These are phyloP conservation scores for Tachina grossa DNA, from an alignment of 2,888 invertebrate genomes.

Conservation along the genomic window DNA sequence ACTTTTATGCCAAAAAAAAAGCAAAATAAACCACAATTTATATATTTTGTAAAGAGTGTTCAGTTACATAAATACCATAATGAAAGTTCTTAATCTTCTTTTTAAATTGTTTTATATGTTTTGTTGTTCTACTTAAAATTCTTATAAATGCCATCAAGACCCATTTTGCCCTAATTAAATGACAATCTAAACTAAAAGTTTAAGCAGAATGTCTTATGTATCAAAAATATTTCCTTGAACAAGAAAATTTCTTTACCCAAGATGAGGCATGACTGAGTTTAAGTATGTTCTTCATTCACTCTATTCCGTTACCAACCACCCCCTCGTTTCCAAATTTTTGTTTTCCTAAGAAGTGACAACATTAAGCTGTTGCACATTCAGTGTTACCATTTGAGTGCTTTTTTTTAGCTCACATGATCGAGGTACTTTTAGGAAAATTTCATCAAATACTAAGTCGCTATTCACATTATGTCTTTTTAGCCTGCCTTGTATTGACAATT, in stretches of 20 bases:
- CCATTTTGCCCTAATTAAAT: conserved; percentile 35
- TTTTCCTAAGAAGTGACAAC: too few species aligned
- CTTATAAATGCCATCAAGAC: background rate
- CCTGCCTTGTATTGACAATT: too few species aligned
- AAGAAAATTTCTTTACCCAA: conserved; percentile 1
- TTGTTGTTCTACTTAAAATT: conserved; percentile 6
- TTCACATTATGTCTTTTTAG: too few species aligned
- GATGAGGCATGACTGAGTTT: too few species aligned
- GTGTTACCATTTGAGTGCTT: too few species aligned
- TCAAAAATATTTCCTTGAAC: conserved; percentile 21
- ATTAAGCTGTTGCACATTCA: too few species aligned
- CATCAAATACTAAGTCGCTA: too few species aligned
- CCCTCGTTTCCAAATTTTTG: too few species aligned
- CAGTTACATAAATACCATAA: background rate
- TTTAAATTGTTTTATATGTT: conserved; percentile 19
- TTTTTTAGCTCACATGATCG: too few species aligned
- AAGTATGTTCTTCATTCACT: background rate
- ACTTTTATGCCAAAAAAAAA: background rate
- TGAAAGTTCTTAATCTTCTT: conserved; percentile 48
- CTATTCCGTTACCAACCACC: too few species aligned
- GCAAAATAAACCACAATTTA: background rate
- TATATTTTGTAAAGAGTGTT: background rate
- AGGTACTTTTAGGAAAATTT: too few species aligned
- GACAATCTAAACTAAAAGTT: conserved; percentile 48
- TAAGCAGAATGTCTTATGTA: background rate